Base-by-base conservation (phyloP, 1,140 invertebrate species). In the Drosophila lini region DNA sequence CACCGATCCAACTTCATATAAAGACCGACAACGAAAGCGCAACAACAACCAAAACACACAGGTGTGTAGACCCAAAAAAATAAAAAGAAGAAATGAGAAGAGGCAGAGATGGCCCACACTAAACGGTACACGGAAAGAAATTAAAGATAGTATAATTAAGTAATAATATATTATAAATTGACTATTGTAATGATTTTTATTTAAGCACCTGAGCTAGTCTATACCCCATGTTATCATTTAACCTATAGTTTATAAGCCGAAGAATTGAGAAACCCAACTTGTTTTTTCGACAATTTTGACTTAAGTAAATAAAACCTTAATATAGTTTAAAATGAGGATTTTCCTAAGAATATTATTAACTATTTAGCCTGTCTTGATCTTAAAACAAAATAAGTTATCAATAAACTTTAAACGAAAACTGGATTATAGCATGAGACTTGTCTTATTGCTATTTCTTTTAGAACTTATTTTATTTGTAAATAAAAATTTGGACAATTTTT, bases 21-120 rank as follows among this genome's bases (percentile, higher is more conserved):
- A 64, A 60, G 60, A 50, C 57, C 78, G 81, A 80, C 78, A 81
- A 78, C 45, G 81, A 85, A 85, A 85, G 81, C 73, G 77, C 65
- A 76, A 62, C 59, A 58, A 77, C 74, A 80, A 81, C 48, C 67
- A 82, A 85, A 71, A 57, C 25, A 67, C 74, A 85, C 81, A 83
- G 81, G 81, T 83, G 81, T 69, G 81, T 69, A 71, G 71, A 63
- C 59, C 75, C 45, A 34, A 61, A 74, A 71, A 63, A 48, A 44
- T 31, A 58, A 58, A 44, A 73, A 71, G 42, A 56, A 69, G 55
- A 42, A 65, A 67, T 52, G 60, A 58, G 44, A 76, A 76, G 47
- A 63, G 60, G 59, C 45, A 67, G 65, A 45, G 60, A 31, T 50
- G 62, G 55, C 63, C 67, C 47, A 58, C 74, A 61, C 41, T 57